Evolutionary conservation across 1,140 invertebrate genomes (phyloP).

Genomic region (Trichoplusia ni): DNA sequence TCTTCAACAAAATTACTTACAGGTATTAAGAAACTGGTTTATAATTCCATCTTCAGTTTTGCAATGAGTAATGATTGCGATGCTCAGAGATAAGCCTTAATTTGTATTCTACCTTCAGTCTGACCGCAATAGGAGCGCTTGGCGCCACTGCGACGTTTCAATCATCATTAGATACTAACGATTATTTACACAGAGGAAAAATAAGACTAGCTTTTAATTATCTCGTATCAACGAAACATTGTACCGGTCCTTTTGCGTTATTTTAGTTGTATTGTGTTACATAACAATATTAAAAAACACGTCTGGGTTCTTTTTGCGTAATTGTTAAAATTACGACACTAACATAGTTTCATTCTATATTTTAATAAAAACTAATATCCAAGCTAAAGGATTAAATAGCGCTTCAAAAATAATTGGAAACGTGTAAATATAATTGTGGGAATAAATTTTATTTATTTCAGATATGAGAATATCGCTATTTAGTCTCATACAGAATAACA

Average conservation of each 20-base stretch:
- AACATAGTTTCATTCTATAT: no score
- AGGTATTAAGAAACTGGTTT: background rate
- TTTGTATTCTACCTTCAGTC: conserved; percentile 55
- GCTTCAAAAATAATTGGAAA: no score
- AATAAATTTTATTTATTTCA: no score
- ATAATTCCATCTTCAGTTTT: background rate
- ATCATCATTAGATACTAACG: conserved; percentile 59
- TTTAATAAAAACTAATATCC: no score
- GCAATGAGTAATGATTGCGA: background rate
- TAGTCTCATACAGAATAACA: no score
- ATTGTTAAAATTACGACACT: no score
- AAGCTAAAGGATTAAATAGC: no score
- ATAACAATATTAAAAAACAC: background rate
- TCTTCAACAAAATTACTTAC: background rate
- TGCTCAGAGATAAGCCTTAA: conserved; percentile 46
- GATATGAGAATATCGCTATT: no score
- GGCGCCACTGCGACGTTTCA: conserved; percentile 59
- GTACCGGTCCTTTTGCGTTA: background rate
- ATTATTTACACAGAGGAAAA: conserved; percentile 45
- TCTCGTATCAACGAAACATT: background rate
- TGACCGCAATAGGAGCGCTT: conserved; percentile 53
- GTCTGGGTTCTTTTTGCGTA: no score
- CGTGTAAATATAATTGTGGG: no score
- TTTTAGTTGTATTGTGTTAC: background rate
- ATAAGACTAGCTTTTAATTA: conserved; percentile 10